These are phyloP conservation scores for Cyanoderma ruficeps DNA, from an alignment of 2,113 vertebrate genomes.

Conservation along the genomic window DNA sequence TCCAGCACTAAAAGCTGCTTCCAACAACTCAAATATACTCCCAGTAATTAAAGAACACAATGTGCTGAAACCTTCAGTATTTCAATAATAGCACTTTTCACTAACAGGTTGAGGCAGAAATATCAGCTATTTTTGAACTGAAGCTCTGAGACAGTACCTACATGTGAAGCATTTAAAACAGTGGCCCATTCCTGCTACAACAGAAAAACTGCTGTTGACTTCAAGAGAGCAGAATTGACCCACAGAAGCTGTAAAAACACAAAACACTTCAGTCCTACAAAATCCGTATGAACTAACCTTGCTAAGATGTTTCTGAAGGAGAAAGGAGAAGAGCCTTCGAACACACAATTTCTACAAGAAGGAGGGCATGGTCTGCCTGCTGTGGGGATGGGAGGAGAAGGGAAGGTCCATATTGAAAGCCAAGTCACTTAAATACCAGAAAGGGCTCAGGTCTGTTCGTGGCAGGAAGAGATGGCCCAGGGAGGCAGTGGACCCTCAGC, in stretches of 20 bases:
- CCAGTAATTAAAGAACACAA: slow-evolving; percentile 22
- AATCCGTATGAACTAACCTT: background rate
- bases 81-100: background rate
- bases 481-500: background rate
- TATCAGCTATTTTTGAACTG: background rate
- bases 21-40: background rate
- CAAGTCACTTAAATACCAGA: background rate
- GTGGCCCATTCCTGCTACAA: background rate
- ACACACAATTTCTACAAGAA: background rate
- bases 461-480: background rate
- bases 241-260: background rate
- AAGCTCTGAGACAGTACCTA: background rate
- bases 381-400: background rate
- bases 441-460: background rate
- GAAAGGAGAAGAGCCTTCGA: background rate
- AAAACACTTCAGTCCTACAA: background rate
- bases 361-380: background rate
- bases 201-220: background rate
- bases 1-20: slow-evolving; percentile 3
- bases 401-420: background rate
- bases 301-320: background rate
- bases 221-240: background rate
- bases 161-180: background rate
- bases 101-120: slow-evolving; percentile 1
- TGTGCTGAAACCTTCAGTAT: background rate